Conservation (phyloP, 2,888 invertebrate genomes). For the Melanargia galathea region DNA sequence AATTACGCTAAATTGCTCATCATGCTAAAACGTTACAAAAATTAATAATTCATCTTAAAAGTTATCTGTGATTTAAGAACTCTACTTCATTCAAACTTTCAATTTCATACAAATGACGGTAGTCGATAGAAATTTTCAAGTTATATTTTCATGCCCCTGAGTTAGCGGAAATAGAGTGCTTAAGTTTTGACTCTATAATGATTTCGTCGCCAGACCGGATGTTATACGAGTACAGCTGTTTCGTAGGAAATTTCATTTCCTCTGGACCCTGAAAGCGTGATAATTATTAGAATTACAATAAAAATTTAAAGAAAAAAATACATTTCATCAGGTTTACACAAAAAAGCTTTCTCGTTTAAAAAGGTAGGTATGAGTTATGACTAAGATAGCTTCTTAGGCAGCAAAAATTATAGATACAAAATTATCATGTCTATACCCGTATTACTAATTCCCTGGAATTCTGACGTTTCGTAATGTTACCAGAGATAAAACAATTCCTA, state of each 20-base stretch:
- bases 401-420: too few species aligned
- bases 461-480: too few species aligned
- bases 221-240: conserved; percentile 95
- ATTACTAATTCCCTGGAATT: too few species aligned
- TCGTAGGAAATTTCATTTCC: conserved; percentile 94
- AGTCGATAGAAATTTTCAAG: conserved; percentile 30
- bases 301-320: neutral
- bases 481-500: too few species aligned
- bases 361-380: too few species aligned
- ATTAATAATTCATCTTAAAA: too few species aligned
- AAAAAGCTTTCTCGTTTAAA: too few species aligned
- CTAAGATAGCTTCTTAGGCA: too few species aligned
- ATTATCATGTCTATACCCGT: too few species aligned
- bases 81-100: neutral
- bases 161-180: conserved; percentile 73
- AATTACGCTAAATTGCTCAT: too few species aligned
- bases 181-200: conserved; percentile 91
- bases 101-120: conserved; percentile 40
- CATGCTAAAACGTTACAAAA: neutral
- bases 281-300: neutral
- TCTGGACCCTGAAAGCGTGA: conserved; percentile 85
- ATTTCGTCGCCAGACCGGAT: conserved; percentile 95
- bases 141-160: conserved; percentile 50
- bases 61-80: neutral
- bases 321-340: neutral